A percentile compares a stretch with the other conserved stretches of the same genome.
These are phyloP conservation scores for Artibeus lituratus DNA, from an alignment of 2,797 vertebrate species.

Conservation along the genomic window DNA sequence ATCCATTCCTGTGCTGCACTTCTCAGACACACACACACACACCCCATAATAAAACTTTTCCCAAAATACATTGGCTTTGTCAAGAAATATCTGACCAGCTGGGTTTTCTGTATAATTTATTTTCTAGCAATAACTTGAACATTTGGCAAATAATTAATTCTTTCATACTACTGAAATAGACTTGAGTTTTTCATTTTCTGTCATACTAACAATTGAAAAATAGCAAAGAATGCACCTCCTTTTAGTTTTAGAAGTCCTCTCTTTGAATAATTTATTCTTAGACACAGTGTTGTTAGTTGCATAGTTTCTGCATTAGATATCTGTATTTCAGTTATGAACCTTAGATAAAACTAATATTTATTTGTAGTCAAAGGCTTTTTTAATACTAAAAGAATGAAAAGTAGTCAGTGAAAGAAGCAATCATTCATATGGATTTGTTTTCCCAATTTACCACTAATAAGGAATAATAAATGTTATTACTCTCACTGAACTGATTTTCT, in stretches of 20 bases:
- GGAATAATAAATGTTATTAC: background rate
- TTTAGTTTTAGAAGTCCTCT: background rate
- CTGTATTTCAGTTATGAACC: background rate
- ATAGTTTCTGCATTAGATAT: background rate
- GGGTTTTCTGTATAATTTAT: constrained; percentile 44
- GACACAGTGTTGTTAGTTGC: background rate
- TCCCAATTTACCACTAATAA: constrained; percentile 1
- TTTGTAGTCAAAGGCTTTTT: background rate
- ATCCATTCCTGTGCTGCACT: background rate
- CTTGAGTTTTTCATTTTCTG: constrained; percentile 28
- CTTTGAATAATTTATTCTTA: background rate
- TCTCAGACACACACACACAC: background rate
- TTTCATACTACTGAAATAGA: constrained; percentile 26
- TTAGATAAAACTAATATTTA: background rate
- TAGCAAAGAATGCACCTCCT: background rate
- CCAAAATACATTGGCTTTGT: constrained; percentile 26
- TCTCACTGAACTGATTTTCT: background rate
- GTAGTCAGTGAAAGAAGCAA: background rate
- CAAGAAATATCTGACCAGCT: constrained; percentile 45
- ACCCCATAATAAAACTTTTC: background rate
- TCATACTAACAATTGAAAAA: constrained; percentile 3
- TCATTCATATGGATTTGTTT: background rate
- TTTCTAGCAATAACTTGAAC: constrained; percentile 43
- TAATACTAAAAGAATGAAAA: background rate
- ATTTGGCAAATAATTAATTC: constrained; percentile 42